Evolutionary conservation across 1,140 invertebrate genomes (phyloP).

Genomic region (Lanistes nyassanus): DNA sequence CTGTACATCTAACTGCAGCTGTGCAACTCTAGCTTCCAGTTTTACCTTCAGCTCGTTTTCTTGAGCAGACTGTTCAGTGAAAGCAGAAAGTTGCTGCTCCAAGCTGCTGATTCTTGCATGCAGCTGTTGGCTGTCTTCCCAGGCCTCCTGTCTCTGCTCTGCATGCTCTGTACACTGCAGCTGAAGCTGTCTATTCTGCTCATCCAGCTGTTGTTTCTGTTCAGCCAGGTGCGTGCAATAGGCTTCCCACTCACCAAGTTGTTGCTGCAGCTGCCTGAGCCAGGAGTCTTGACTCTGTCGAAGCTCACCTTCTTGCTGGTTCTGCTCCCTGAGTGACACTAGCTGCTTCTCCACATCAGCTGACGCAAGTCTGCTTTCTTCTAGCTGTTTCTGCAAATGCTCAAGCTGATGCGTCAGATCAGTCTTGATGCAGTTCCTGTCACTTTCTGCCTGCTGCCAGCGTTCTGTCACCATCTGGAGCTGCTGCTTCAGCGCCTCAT

Average conservation of each 20-base stretch:
- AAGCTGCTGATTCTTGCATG: background rate
- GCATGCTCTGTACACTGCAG: background rate
- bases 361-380: background rate
- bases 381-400: conserved; percentile 3
- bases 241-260: background rate
- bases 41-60: background rate
- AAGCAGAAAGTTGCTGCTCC: conserved; percentile 27
- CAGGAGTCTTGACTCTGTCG: conserved; percentile 1
- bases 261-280: conserved; percentile 6
- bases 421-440: background rate
- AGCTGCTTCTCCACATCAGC: conserved; percentile 18
- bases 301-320: conserved; percentile 9
- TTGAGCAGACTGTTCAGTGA: conserved; percentile 19
- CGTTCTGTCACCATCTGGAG: background rate
- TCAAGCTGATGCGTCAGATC: background rate
- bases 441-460: conserved; percentile 4
- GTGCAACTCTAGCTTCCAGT: conserved; percentile 2
- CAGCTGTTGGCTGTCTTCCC: background rate
- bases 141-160: background rate
- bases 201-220: conserved; percentile 9
- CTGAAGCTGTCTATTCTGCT: conserved; percentile 8
- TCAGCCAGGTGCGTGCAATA: background rate
- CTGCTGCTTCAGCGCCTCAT: conserved; percentile 17
- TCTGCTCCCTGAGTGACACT: background rate
- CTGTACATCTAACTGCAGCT: background rate